A percentile compares a stretch with the other conserved stretches of the same genome.
These are phyloP conservation scores for Ariolimax columbianus DNA, from an alignment of 2,888 invertebrate species.

Conservation along the genomic window DNA sequence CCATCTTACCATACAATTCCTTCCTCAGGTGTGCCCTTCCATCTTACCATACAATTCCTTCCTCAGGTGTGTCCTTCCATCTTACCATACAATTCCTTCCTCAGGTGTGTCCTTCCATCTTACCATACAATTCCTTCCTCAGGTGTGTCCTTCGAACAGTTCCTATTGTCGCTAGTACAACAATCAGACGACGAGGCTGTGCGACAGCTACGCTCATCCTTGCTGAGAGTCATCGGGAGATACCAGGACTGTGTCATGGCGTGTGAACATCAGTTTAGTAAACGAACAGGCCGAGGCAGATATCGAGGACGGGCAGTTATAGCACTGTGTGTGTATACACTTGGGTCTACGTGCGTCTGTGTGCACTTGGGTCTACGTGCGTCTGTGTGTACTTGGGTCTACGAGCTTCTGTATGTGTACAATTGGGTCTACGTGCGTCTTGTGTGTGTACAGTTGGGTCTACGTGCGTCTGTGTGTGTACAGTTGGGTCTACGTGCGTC, in stretches of 20 bases:
- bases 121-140: not conserved
- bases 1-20: too few relatives aligned
- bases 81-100: not conserved
- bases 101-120: not conserved
- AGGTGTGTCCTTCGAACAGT: conserved; percentile 68
- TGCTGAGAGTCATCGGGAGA: conserved; percentile 62
- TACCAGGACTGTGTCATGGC: conserved; percentile 71
- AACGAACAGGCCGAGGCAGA: conserved; percentile 52
- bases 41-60: too few relatives aligned
- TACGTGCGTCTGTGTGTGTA: not conserved
- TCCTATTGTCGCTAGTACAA: conserved; percentile 65
- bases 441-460: not conserved
- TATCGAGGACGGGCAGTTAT: conserved; percentile 45
- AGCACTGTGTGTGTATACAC: conserved; percentile 37
- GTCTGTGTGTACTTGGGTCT: not conserved
- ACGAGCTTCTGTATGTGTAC: not conserved
- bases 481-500: not conserved
- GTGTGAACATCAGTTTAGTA: conserved; percentile 72
- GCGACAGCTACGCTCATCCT: conserved; percentile 56
- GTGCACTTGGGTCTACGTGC: not conserved
- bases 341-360: not conserved
- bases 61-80: too few relatives aligned
- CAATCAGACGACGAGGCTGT: conserved; percentile 53
- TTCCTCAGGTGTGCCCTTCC: too few relatives aligned
- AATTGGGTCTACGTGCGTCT: not conserved